Percentiles rank a stretch among this genome's conserved stretches.
Evolutionary conservation across 2,888 invertebrate species (phyloP).

Genomic region (Caenorhabditis imperialis): DNA sequence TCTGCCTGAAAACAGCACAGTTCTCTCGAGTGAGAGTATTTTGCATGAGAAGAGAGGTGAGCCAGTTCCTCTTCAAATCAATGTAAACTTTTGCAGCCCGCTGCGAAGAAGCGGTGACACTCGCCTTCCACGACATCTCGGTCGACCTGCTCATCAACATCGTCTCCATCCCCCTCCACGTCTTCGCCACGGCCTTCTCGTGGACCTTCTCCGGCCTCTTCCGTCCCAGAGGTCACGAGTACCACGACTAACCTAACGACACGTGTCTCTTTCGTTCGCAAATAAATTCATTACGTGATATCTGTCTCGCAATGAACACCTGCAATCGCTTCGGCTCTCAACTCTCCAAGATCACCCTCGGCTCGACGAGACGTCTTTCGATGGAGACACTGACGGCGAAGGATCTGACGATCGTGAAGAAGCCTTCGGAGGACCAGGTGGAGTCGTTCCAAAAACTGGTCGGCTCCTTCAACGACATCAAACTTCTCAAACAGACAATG

Average conservation of each 20-base stretch:
- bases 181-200: slow-evolving; percentile 28
- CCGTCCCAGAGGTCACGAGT: slow-evolving; percentile 1
- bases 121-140: slow-evolving; percentile 2
- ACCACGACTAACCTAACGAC: not conserved
- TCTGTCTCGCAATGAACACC: slow-evolving; percentile 12
- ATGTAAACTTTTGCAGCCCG: not conserved
- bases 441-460: slow-evolving; percentile 27
- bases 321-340: slow-evolving; percentile 1
- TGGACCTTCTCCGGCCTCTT: slow-evolving; percentile 31
- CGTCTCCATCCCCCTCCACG: slow-evolving; percentile 25
- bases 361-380: slow-evolving; percentile 14
- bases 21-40: not conserved
- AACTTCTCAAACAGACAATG: slow-evolving; percentile 42
- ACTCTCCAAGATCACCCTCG: slow-evolving; percentile 8
- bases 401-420: slow-evolving; percentile 38
- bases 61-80: not conserved
- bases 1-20: not conserved
- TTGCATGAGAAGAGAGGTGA: not conserved
- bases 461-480: slow-evolving; percentile 12
- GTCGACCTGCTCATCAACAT: slow-evolving; percentile 27
- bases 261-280: not conserved
- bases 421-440: slow-evolving; percentile 26
- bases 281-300: slow-evolving; percentile 20
- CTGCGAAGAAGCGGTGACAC: slow-evolving; percentile 7
- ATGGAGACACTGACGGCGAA: slow-evolving; percentile 17